Percentiles rank a stretch among this genome's conserved stretches.
phyloP scores from a whole-genome alignment of 92 coral and sea anemone species.

The Ricordea florida region DNA sequence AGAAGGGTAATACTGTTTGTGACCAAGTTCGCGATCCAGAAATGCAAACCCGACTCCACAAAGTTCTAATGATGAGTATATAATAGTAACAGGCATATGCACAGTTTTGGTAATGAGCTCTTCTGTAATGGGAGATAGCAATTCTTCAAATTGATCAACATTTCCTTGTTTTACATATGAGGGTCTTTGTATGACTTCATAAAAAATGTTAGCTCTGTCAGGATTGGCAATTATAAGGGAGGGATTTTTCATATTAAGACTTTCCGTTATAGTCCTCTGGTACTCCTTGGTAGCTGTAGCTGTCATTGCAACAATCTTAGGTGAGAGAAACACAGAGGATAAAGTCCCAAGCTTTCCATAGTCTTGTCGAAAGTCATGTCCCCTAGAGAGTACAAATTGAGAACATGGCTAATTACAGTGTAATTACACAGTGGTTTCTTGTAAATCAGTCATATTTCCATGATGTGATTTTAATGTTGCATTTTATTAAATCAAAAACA shows the following conservation, averaged over 20 bases:
- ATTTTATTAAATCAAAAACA: no score
- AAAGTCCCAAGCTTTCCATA: constrained; percentile 1
- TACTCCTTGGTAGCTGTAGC: constrained; percentile 17
- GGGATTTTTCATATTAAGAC: neutral
- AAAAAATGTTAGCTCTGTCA: constrained; percentile 1
- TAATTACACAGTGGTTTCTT: no score
- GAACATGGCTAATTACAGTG: no score
- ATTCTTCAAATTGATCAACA: no score
- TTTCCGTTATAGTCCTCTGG: neutral
- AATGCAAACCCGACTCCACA: constrained; percentile 11
- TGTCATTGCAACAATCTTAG: constrained; percentile 21
- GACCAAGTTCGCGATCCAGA: neutral
- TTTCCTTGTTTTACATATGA: constrained; percentile 1
- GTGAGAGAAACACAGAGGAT: neutral
- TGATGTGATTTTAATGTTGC: no score
- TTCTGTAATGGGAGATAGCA: no score
- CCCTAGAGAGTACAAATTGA: no score
- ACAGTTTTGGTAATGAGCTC: neutral
- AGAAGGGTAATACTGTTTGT: neutral
- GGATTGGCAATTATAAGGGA: neutral
- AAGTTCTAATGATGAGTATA: constrained; percentile 2
- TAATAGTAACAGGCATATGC: constrained; percentile 5
- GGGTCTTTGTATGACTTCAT: neutral
- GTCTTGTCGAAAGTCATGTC: neutral
- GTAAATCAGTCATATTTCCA: no score